Evolutionary conservation across 2,797 vertebrate species (phyloP), one percentile per base, ranked within the genome.

Genomic region (Cryptoblepharus egeriae): DNA sequence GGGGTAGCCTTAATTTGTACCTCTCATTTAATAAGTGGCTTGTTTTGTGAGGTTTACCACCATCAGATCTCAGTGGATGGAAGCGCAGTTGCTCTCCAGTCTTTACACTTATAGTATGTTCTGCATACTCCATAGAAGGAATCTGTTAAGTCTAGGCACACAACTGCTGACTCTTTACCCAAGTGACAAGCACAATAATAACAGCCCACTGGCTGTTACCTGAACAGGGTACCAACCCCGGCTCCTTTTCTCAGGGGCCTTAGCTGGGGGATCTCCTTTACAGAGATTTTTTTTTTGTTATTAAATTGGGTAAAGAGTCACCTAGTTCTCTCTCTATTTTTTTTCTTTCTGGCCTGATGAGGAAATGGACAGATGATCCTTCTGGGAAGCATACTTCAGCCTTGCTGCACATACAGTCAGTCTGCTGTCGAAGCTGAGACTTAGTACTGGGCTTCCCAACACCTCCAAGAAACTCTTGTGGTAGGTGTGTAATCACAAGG

Each of bases 161-260:
- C 69, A 90, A 81, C 92, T 92, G 92, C 94, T 88, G 70, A 88
- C 90, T 93, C 94, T 92, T 94, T 91, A 89, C 93, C 93, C 95
- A 91, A 93, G 91, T 65, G 92, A 95, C 92, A 96, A 95, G 95
- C 96, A 96, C 96, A 96, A 95, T 92, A 91, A 88, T n/a, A 89
- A 90, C 94, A 95, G 95, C 95, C 91, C 95, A 85, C 89, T 88
- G 91, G 94, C 96, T 96, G 96, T 96, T 95, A 93, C 92, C 94
- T 95, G 93, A 92, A 94, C 94, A 93, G 92, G 94, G 92, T 93
- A 90, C 94, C 92, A 74, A 90, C 91, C 82, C 35, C 85, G 87
- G 93, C 92, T 94, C 90, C 84, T 91, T 88, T 92, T 88, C 86
- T 89, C 81, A 90, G 82, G 90, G 90, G 88, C 90, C 90, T 93